Evolutionary conservation across 1,140 invertebrate species (phyloP).

Genomic region (Drosophila carrolli): DNA sequence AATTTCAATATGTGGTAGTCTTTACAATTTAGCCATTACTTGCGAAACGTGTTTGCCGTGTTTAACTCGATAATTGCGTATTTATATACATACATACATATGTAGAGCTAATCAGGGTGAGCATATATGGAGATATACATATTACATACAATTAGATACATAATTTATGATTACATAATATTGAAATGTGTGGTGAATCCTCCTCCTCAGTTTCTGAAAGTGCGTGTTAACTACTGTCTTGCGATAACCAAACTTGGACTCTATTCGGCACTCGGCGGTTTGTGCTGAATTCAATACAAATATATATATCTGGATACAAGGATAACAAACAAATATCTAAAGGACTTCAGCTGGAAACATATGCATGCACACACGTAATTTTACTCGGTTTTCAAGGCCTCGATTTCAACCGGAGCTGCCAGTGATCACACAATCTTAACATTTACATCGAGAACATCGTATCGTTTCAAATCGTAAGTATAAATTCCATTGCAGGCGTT

Average conservation of each 20-base stretch:
- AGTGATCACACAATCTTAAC: slow-evolving; percentile 28
- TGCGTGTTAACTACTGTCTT: slow-evolving; percentile 16
- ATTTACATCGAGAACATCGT: slow-evolving; percentile 23
- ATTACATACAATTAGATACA: slow-evolving; percentile 51
- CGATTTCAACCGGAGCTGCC: slow-evolving; percentile 13
- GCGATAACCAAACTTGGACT: slow-evolving; percentile 5
- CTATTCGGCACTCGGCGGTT: slow-evolving; percentile 7
- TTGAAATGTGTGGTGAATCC: slow-evolving; percentile 32
- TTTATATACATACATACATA: slow-evolving; percentile 63
- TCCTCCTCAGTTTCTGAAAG: neutral
- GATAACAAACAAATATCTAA: slow-evolving; percentile 43
- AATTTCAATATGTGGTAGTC: slow-evolving; percentile 51
- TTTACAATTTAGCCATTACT: slow-evolving; percentile 54
- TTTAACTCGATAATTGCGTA: slow-evolving; percentile 41
- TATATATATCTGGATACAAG: slow-evolving; percentile 20
- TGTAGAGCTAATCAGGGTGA: slow-evolving; percentile 55
- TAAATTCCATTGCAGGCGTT: slow-evolving; percentile 26
- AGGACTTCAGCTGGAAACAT: slow-evolving; percentile 20
- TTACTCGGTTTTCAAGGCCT: slow-evolving; percentile 24
- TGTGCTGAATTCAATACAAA: slow-evolving; percentile 40
- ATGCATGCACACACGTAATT: slow-evolving; percentile 11
- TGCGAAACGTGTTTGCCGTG: slow-evolving; percentile 11
- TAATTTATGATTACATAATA: slow-evolving; percentile 49
- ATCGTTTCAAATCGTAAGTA: slow-evolving; percentile 16
- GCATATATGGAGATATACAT: slow-evolving; percentile 53